Conservation (phyloP, 2,113 vertebrate genomes). For the Macquaria australasica region DNA sequence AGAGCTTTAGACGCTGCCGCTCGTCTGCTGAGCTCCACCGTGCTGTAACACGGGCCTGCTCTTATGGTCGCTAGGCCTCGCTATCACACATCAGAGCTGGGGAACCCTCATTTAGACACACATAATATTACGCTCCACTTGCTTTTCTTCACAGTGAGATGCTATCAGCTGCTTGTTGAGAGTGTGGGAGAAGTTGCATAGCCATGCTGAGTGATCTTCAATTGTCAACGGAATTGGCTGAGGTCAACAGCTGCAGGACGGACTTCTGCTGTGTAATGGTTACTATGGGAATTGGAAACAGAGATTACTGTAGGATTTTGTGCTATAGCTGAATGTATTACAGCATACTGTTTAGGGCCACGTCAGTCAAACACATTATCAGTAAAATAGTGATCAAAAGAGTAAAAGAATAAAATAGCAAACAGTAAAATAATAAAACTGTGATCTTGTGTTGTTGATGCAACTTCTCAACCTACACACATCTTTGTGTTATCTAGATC, state of each 20-base stretch:
- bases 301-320: constrained; percentile 19
- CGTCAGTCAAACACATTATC: background rate
- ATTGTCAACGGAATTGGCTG: constrained; percentile 68
- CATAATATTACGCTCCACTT: constrained; percentile 61
- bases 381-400: background rate
- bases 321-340: background rate
- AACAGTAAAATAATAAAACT: background rate
- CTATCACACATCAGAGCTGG: constrained; percentile 56
- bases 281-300: constrained; percentile 53
- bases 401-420: background rate
- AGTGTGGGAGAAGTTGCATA: constrained; percentile 77
- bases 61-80: constrained; percentile 57
- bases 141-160: constrained; percentile 69
- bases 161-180: constrained; percentile 73
- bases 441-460: background rate
- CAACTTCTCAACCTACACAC: background rate
- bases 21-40: constrained; percentile 62
- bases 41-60: constrained; percentile 41
- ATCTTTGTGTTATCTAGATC: background rate
- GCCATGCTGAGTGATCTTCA: constrained; percentile 77
- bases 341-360: background rate
- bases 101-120: constrained; percentile 65
- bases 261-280: constrained; percentile 65
- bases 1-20: constrained; percentile 80
- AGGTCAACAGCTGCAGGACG: constrained; percentile 74